A percentile compares a stretch with the other conserved stretches of the same genome.
These are phyloP conservation scores for Theretra japonica DNA, from an alignment of 2,888 invertebrate genomes.

Conservation along the genomic window DNA sequence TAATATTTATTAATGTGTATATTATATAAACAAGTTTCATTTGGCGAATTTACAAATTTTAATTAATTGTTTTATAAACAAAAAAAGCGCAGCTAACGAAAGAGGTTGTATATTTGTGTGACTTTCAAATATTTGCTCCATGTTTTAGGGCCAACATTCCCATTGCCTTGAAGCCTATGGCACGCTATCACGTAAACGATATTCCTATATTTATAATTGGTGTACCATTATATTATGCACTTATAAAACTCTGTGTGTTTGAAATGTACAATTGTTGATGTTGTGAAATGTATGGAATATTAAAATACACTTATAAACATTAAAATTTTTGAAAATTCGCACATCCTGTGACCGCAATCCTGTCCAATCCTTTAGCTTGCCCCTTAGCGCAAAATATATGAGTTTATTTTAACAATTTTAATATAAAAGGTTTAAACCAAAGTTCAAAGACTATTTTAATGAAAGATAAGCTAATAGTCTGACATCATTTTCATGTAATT, in stretches of 20 bases:
- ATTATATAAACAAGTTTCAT: no score
- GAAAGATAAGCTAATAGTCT: no score
- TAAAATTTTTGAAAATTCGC: neutral
- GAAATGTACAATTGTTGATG: conserved; percentile 26
- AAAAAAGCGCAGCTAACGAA: no score
- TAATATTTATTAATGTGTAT: no score
- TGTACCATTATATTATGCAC: neutral
- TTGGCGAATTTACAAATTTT: no score
- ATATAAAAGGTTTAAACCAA: no score
- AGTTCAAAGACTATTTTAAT: no score
- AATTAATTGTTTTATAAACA: no score
- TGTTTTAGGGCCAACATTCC: neutral
- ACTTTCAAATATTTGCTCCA: neutral
- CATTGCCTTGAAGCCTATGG: neutral
- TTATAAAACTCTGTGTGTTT: conserved; percentile 1
- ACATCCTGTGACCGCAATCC: neutral
- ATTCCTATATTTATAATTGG: neutral
- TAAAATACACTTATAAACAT: conserved; percentile 7
- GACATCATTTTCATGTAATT: no score
- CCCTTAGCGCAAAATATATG: neutral
- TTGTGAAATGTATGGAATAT: conserved; percentile 5
- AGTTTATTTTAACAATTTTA: neutral
- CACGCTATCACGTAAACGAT: neutral
- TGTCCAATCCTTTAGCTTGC: no score
- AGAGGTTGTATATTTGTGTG: neutral